Conservation (phyloP, 1,140 invertebrate species). For the Solen grandis region DNA sequence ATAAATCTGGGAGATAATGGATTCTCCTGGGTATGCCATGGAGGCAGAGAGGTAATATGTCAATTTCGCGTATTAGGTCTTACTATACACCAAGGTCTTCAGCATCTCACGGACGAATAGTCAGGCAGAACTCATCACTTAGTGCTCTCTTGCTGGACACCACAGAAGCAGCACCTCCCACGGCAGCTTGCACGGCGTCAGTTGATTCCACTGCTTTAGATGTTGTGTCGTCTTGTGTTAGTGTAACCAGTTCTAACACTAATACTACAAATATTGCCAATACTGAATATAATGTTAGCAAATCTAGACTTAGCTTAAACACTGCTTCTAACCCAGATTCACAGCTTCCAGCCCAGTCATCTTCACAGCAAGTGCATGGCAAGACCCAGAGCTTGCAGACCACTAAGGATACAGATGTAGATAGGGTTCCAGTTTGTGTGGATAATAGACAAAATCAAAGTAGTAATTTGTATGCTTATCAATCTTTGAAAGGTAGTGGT, state of each 20-base stretch:
- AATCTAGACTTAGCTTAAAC: conserved; percentile 31
- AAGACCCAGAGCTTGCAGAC: background rate
- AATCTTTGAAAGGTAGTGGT: conserved; percentile 17
- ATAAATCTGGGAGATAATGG: background rate
- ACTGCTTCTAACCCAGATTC: conserved; percentile 30
- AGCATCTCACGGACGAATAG: conserved; percentile 48
- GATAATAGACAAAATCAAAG: no score
- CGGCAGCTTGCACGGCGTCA: conserved; percentile 23
- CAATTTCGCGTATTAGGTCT: conserved; percentile 36
- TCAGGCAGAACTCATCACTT: conserved; percentile 42
- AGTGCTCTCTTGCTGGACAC: conserved; percentile 32
- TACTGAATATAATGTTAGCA: conserved; percentile 29
- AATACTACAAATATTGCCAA: conserved; percentile 11
- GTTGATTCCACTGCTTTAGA: conserved; percentile 46
- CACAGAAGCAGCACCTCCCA: background rate
- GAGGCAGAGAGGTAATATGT: conserved; percentile 57
- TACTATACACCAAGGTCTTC: conserved; percentile 44
- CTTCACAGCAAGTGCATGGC: no score
- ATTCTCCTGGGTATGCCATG: conserved; percentile 39
- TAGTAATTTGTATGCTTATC: conserved; percentile 6
- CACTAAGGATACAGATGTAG: background rate
- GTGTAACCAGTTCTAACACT: conserved; percentile 31
- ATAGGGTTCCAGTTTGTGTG: background rate
- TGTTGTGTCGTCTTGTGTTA: conserved; percentile 49
- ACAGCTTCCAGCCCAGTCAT: no score